phyloP scores from a whole-genome alignment of 2,888 invertebrate species.

The Agonopterix heracliana region DNA sequence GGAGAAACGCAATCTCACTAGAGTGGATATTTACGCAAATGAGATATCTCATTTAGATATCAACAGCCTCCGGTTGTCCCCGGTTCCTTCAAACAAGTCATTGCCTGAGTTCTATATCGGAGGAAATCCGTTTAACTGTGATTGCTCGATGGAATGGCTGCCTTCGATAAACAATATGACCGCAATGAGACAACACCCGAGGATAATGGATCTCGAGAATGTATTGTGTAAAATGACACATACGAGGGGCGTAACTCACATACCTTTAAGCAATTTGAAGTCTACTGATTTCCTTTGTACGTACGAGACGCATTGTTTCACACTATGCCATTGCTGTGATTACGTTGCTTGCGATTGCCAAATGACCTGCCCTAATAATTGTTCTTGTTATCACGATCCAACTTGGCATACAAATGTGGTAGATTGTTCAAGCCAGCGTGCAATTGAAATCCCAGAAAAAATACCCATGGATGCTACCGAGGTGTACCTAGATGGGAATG shows the following conservation, averaged over 20 bases:
- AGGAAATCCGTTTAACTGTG: slow-evolving; percentile 95
- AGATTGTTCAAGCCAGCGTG: slow-evolving; percentile 89
- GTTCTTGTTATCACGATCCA: slow-evolving; percentile 95
- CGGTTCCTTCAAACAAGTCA: slow-evolving; percentile 83
- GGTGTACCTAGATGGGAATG: slow-evolving; percentile 93
- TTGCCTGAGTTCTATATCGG: slow-evolving; percentile 94
- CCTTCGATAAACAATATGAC: slow-evolving; percentile 92
- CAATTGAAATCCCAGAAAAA: slow-evolving; percentile 85
- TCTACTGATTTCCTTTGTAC: slow-evolving; percentile 92
- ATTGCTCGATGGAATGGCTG: slow-evolving; percentile 97
- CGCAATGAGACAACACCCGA: slow-evolving; percentile 87
- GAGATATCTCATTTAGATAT: slow-evolving; percentile 89
- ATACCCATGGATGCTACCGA: slow-evolving; percentile 97
- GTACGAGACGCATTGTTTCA: slow-evolving; percentile 94
- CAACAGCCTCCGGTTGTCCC: slow-evolving; percentile 86
- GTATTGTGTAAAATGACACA: slow-evolving; percentile 92
- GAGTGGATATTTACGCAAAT: slow-evolving; percentile 94
- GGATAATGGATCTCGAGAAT: slow-evolving; percentile 91
- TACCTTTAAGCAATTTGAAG: slow-evolving; percentile 83
- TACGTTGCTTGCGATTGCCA: slow-evolving; percentile 97
- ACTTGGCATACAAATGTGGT: slow-evolving; percentile 95
- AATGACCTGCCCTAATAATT: slow-evolving; percentile 95
- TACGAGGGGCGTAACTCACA: slow-evolving; percentile 85
- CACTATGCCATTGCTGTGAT: slow-evolving; percentile 95
- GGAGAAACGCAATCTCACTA: slow-evolving; percentile 87